Conservation (phyloP, 2,113 vertebrate genomes). For the Corydoras maculifer region DNA sequence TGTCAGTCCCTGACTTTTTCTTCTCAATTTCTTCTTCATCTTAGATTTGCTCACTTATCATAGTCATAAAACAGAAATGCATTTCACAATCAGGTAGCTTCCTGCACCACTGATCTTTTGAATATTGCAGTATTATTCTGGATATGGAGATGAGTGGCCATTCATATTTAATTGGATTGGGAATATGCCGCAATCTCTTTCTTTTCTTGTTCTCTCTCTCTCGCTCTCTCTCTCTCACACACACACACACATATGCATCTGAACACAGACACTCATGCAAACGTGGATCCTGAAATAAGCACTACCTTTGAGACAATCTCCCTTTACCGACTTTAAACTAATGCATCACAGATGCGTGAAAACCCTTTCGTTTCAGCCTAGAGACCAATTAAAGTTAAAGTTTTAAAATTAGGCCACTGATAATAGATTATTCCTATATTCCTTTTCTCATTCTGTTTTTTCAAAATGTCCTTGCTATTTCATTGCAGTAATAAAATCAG, state of each 20-base stretch:
- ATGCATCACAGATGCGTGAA: constrained; percentile 15
- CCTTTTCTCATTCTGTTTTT: neutral
- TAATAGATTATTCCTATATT: neutral
- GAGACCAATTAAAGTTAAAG: constrained; percentile 3
- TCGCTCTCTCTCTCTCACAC: neutral
- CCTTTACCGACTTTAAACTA: constrained; percentile 26
- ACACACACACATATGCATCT: constrained; percentile 5
- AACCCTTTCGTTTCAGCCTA: constrained; percentile 1
- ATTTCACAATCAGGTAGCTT: constrained; percentile 39
- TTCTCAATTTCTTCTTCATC: neutral
- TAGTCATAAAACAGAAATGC: constrained; percentile 33
- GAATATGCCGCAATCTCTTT: constrained; percentile 17
- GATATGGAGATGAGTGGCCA: constrained; percentile 49
- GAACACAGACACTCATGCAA: constrained; percentile 1
- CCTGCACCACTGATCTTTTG: constrained; percentile 46
- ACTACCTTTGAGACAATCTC: constrained; percentile 20
- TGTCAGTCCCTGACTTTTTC: neutral
- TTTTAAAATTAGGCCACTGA: constrained; percentile 19
- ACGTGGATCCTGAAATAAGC: constrained; percentile 19
- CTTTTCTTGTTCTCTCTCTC: too few species aligned
- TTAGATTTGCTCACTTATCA: constrained; percentile 14
- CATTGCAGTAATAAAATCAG: neutral
- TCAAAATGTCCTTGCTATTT: too few species aligned
- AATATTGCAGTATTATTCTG: constrained; percentile 56
- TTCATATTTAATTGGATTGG: constrained; percentile 53